phyloP scores from a whole-genome alignment of 2,113 vertebrate species.

The Todiramphus saurophagus region DNA sequence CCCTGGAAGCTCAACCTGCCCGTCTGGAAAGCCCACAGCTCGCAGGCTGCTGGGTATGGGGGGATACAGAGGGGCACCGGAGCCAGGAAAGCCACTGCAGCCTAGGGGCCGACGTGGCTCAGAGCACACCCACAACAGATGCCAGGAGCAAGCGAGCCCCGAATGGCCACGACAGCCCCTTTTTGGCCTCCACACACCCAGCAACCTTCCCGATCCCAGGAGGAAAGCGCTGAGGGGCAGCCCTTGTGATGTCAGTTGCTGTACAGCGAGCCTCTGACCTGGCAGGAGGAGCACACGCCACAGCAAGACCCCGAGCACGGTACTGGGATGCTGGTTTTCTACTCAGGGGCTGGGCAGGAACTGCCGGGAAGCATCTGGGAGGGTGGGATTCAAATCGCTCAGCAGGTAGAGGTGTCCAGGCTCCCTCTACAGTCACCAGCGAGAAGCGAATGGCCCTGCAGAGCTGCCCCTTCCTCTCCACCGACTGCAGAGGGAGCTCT shows the following conservation, averaged over 20 bases:
- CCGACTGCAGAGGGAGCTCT: background rate
- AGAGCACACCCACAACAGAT: background rate
- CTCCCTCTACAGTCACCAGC: background rate
- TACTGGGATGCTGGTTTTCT: background rate
- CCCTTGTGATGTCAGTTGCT: background rate
- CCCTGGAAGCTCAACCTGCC: background rate
- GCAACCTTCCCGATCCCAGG: background rate
- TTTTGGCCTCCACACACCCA: background rate
- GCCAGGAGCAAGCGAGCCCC: rapidly evolving
- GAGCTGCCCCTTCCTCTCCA: background rate
- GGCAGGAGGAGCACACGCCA: background rate
- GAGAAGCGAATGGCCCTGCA: background rate
- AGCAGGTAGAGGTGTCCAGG: background rate
- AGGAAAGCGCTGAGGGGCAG: background rate
- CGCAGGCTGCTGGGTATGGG: rapidly evolving
- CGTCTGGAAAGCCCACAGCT: background rate
- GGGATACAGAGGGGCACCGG: background rate
- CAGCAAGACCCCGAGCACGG: background rate
- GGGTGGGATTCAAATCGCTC: background rate
- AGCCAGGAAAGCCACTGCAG: background rate
- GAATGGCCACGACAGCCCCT: rapidly evolving
- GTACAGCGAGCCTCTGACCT: background rate
- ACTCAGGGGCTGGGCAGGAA: background rate
- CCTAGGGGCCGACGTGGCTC: background rate
- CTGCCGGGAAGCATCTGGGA: background rate